A percentile compares a stretch with the other conserved stretches of the same genome.
These are phyloP conservation scores for Microctenopoma stevenorrisi DNA, from an alignment of 2,797 vertebrate genomes.

Conservation along the genomic window DNA sequence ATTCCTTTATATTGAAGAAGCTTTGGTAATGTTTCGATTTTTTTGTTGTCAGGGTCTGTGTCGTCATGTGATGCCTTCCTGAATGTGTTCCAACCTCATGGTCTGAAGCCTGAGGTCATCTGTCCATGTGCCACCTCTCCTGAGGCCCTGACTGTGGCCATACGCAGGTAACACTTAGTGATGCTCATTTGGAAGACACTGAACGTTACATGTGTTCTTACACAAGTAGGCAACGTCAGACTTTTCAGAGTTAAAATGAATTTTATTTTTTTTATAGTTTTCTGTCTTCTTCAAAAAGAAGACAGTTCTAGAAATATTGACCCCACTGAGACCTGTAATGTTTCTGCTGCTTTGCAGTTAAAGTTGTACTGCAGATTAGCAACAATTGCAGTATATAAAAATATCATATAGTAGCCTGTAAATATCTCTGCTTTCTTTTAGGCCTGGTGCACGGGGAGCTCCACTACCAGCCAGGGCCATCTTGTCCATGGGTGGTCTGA, in stretches of 20 bases:
- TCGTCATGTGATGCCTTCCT: constrained; percentile 98
- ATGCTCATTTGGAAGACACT: background rate
- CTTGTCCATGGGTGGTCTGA: constrained; percentile 96
- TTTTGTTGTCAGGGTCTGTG: constrained; percentile 89
- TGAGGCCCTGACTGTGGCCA: constrained; percentile 96
- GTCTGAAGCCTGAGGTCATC: constrained; percentile 96
- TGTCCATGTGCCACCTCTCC: constrained; percentile 97
- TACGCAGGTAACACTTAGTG: constrained; percentile 88
- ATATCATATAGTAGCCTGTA: background rate
- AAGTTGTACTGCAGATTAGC: background rate
- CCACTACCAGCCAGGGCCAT: constrained; percentile 95
- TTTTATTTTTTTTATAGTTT: no score
- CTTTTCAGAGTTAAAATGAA: background rate
- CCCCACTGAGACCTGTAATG: no score
- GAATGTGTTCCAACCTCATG: constrained; percentile 96
- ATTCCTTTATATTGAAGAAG: background rate
- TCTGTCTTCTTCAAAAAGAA: background rate
- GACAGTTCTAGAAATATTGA: no score
- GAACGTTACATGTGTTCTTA: no score
- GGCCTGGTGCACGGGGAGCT: constrained; percentile 92
- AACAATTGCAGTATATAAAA: background rate
- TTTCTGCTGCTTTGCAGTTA: background rate
- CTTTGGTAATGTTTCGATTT: constrained; percentile 21
- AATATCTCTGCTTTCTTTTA: constrained; percentile 55
- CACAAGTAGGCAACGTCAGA: background rate